Evolutionary conservation across 2,797 vertebrate genomes (phyloP).

Genomic region (Myiotriccus ornatus): DNA sequence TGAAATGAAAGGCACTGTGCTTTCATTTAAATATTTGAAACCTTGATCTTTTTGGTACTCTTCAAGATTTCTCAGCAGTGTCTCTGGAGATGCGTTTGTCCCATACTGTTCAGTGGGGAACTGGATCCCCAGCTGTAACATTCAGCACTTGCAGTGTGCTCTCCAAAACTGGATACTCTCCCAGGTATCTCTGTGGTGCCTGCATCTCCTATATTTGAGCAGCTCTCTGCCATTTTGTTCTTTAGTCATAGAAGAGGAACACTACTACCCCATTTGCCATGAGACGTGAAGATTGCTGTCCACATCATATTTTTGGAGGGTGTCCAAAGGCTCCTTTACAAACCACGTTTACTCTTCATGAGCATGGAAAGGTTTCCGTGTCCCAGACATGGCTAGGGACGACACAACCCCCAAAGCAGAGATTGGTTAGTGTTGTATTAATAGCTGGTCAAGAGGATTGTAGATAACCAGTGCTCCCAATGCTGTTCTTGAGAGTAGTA

Average conservation of each 20-base stretch:
- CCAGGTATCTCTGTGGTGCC: not conserved
- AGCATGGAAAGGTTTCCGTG: not conserved
- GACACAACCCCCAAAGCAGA: not conserved
- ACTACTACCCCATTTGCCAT: not conserved
- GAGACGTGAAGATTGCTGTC: not conserved
- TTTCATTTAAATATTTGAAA: conserved; percentile 13
- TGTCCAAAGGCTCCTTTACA: not conserved
- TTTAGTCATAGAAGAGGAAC: not conserved
- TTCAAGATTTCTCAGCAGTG: not conserved
- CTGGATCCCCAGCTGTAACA: not conserved
- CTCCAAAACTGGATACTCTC: not conserved
- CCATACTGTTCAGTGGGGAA: not conserved
- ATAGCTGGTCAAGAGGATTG: not conserved
- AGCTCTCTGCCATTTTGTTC: not conserved
- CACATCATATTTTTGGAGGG: not conserved
- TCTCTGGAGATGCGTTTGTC: not conserved
- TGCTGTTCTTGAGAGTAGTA: not conserved
- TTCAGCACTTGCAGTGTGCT: not conserved
- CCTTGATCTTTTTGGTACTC: not conserved
- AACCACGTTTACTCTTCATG: not conserved
- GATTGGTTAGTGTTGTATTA: not conserved
- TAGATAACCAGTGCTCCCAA: not conserved
- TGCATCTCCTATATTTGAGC: not conserved
- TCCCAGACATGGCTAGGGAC: not conserved
- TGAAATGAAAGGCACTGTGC: not conserved